Conservation (phyloP, 2,888 invertebrate species). For the Agrotis segetum region DNA sequence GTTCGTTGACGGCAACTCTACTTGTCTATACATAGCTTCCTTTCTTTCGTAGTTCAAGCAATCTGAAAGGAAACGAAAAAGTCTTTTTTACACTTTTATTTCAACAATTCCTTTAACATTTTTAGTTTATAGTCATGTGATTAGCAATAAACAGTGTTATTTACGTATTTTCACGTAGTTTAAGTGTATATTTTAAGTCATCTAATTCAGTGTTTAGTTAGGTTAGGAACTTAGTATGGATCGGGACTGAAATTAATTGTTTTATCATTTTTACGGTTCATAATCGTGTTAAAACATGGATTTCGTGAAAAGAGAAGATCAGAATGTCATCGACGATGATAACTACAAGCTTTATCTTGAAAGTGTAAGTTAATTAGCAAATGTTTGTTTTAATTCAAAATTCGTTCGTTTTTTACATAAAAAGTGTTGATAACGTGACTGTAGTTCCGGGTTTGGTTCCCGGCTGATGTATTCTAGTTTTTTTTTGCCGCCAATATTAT, state of each 20-base stretch:
- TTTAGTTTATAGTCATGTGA: conserved; percentile 55
- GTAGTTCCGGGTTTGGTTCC: conserved; percentile 59
- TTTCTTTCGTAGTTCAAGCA: conserved; percentile 78
- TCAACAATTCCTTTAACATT: conserved; percentile 23
- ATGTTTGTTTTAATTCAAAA: conserved; percentile 51
- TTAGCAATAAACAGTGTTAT: conserved; percentile 53
- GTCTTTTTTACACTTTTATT: conserved; percentile 35
- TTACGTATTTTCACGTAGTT: conserved; percentile 61
- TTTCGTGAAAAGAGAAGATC: conserved; percentile 87
- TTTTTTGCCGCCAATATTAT: conserved; percentile 22
- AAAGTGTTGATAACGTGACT: conserved; percentile 52
- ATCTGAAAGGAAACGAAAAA: conserved; percentile 76
- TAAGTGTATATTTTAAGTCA: conserved; percentile 67
- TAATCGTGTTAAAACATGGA: conserved; percentile 76
- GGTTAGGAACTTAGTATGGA: conserved; percentile 79
- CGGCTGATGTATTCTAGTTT: conserved; percentile 26
- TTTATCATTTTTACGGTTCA: conserved; percentile 44
- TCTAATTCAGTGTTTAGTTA: conserved; percentile 69
- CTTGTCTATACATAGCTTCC: conserved; percentile 81
- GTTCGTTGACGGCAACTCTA: conserved; percentile 81
- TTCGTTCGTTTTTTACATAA: conserved; percentile 60
- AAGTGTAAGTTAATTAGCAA: conserved; percentile 76
- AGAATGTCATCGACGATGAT: conserved; percentile 82
- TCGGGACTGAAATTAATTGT: conserved; percentile 58
- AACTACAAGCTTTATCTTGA: conserved; percentile 84